Conservation (phyloP, 2,113 vertebrate species). For the Macrotis lagotis region DNA sequence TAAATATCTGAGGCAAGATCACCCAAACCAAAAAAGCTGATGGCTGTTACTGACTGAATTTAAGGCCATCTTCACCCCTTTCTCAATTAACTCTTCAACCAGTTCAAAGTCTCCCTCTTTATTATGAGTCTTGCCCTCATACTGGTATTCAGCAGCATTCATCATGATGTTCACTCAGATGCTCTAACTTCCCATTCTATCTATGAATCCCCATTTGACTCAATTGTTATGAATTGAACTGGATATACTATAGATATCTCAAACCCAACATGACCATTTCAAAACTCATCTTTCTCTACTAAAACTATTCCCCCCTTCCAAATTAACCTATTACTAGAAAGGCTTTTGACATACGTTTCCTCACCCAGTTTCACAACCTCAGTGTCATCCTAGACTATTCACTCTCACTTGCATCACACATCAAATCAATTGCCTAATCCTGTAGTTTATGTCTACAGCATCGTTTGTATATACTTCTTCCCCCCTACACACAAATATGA, state of each 20-base stretch:
- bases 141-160: too few species aligned
- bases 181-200: background rate
- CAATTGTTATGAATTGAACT: background rate
- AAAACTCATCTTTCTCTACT: background rate
- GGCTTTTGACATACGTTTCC: background rate
- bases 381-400: background rate
- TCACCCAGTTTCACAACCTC: background rate
- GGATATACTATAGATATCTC: background rate
- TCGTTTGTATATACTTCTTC: background rate
- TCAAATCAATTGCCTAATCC: background rate
- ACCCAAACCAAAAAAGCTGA: too few species aligned
- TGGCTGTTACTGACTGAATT: background rate
- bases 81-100: too few species aligned
- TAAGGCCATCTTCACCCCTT: background rate
- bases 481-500: background rate
- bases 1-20: too few species aligned
- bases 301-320: background rate
- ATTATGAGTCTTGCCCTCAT: too few species aligned
- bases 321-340: background rate
- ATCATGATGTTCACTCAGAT: background rate
- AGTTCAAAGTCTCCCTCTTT: too few species aligned
- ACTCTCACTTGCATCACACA: background rate
- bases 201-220: background rate
- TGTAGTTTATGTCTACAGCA: background rate
- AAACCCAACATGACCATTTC: background rate